Evolutionary conservation across 2,797 vertebrate genomes (phyloP).

Genomic region (Mormyrus proboscirostris): DNA sequence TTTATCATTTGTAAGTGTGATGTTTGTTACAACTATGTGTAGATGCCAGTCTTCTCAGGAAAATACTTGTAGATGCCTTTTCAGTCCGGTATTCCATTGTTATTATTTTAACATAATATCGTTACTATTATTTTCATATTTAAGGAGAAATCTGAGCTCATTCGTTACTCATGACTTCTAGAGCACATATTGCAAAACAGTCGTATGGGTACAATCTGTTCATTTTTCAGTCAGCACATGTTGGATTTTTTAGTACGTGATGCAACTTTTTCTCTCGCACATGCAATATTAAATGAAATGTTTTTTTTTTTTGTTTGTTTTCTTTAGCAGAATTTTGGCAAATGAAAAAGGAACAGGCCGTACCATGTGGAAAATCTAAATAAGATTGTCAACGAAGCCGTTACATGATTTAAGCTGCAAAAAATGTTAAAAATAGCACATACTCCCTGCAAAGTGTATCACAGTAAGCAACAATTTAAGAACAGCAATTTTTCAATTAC

Average conservation of each 20-base stretch:
- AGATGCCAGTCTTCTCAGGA: not conserved
- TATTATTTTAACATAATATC: not conserved
- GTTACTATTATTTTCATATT: not conserved
- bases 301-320: not conserved
- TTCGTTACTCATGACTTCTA: not conserved
- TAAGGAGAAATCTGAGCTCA: not conserved
- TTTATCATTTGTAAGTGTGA: not conserved
- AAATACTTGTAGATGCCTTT: not conserved
- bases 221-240: slow-evolving; percentile 2
- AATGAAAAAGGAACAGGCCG: not conserved
- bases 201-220: not conserved
- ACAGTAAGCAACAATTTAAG: not conserved
- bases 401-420: not conserved
- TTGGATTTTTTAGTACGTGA: slow-evolving; percentile 13
- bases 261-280: slow-evolving; percentile 11
- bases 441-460: not conserved
- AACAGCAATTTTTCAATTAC: not conserved
- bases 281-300: slow-evolving; percentile 6
- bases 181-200: not conserved
- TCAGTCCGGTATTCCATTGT: not conserved
- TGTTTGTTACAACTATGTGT: not conserved
- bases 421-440: not conserved
- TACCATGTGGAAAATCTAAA: not conserved
- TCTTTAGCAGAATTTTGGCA: not conserved
- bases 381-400: not conserved